Conservation (phyloP, 2,888 invertebrate species). For the Lottia gigantea region DNA sequence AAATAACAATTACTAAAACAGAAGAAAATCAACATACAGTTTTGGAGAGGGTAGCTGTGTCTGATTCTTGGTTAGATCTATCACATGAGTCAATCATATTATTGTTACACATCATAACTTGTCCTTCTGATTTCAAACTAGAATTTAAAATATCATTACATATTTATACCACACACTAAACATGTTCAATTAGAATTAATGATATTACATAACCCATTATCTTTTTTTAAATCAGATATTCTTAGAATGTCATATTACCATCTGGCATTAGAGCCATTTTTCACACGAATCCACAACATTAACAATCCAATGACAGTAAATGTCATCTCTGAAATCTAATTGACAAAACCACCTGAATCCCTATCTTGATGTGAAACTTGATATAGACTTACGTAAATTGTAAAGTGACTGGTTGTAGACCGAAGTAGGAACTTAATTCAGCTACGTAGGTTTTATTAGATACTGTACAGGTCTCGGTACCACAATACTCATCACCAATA, state of each 20-base stretch:
- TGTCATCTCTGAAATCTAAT: too few relatives aligned
- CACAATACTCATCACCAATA: conserved; percentile 31
- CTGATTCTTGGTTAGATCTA: not conserved
- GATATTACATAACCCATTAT: too few relatives aligned
- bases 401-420: conserved; percentile 33
- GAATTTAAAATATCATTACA: not conserved
- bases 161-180: too few relatives aligned
- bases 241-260: too few relatives aligned
- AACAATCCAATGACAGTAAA: too few relatives aligned
- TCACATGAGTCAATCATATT: not conserved
- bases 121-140: not conserved
- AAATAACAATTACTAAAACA: not conserved
- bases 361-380: not conserved
- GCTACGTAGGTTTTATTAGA: conserved; percentile 33
- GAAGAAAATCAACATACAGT: not conserved
- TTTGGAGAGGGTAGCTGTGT: not conserved
- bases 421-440: conserved; percentile 35
- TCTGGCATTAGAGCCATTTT: too few relatives aligned
- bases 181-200: too few relatives aligned
- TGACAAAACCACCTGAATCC: too few relatives aligned
- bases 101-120: conserved; percentile 16
- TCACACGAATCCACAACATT: too few relatives aligned
- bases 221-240: too few relatives aligned
- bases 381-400: conserved; percentile 31
- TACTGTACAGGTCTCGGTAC: conserved; percentile 14